Evolutionary conservation across 2,113 vertebrate genomes (phyloP).

Genomic region (Charina bottae): DNA sequence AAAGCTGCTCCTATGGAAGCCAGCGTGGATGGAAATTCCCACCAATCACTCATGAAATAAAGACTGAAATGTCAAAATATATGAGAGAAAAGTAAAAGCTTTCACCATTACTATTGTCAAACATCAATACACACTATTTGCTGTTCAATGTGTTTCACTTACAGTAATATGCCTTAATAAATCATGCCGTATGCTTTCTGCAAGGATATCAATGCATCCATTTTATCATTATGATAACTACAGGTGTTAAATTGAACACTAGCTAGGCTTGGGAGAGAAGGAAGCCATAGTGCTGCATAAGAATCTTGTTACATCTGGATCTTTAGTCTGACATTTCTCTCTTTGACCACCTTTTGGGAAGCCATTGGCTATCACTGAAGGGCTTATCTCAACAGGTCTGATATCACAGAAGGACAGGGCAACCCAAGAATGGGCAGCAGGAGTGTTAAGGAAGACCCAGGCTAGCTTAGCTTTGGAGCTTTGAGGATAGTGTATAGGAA

Average conservation of each 20-base stretch:
- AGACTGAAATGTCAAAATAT: background rate
- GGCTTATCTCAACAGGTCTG: background rate
- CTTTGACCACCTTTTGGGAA: background rate
- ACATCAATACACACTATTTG: constrained; percentile 24
- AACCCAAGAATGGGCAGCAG: background rate
- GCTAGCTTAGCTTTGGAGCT: background rate
- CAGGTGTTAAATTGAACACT: background rate
- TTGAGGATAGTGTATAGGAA: background rate
- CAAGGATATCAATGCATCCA: background rate
- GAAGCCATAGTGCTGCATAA: background rate
- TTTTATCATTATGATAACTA: background rate
- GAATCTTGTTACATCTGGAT: background rate
- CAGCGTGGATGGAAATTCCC: constrained; percentile 25
- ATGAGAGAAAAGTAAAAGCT: constrained; percentile 6
- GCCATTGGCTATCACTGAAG: background rate
- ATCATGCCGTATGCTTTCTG: background rate
- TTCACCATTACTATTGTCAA: background rate
- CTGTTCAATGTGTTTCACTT: constrained; percentile 10
- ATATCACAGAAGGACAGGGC: background rate
- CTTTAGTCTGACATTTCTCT: background rate
- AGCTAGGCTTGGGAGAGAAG: background rate
- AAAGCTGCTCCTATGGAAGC: constrained; percentile 43
- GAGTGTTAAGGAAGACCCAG: background rate
- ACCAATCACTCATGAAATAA: constrained; percentile 2
- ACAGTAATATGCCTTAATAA: background rate